Conservation (phyloP, 2,113 vertebrate genomes). For the Vicugna pacos region DNA sequence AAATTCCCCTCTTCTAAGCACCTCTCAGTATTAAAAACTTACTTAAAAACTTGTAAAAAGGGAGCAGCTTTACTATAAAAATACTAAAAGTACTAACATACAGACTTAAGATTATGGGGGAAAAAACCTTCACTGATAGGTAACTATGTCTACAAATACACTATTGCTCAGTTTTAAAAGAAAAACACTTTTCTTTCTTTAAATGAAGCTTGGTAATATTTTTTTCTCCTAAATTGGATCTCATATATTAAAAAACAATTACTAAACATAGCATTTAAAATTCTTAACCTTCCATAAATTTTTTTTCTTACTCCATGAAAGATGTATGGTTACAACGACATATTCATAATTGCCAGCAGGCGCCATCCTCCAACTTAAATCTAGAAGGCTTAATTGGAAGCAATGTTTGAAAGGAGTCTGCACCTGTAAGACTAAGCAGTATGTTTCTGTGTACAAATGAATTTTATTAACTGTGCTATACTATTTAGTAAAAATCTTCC, state of each 20-base stretch:
- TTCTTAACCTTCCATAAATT: not conserved
- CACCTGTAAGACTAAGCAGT: conserved; percentile 23
- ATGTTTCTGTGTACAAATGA: not conserved
- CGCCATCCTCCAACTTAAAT: not conserved
- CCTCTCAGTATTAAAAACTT: not conserved
- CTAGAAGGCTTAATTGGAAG: not conserved
- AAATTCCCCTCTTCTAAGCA: not conserved
- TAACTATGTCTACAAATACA: conserved; percentile 3
- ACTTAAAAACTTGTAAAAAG: not conserved
- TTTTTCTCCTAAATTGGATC: not conserved
- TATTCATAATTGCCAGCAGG: not conserved
- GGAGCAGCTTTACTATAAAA: not conserved
- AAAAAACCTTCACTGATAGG: not conserved
- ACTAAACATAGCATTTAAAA: not conserved
- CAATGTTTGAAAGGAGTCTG: not conserved
- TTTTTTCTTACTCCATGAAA: not conserved
- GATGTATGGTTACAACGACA: not conserved
- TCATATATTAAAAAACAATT: not conserved
- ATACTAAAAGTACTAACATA: not conserved
- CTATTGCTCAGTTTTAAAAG: not conserved
- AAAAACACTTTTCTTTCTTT: not conserved
- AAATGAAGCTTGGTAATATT: not conserved
- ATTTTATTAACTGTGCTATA: conserved; percentile 13
- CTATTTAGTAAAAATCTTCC: conserved; percentile 12
- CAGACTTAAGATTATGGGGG: not conserved